Percentiles rank a stretch among this genome's conserved stretches.
Conservation (phyloP, 2,888 invertebrate genomes). For the Archaeoteleia sp. region DNA sequence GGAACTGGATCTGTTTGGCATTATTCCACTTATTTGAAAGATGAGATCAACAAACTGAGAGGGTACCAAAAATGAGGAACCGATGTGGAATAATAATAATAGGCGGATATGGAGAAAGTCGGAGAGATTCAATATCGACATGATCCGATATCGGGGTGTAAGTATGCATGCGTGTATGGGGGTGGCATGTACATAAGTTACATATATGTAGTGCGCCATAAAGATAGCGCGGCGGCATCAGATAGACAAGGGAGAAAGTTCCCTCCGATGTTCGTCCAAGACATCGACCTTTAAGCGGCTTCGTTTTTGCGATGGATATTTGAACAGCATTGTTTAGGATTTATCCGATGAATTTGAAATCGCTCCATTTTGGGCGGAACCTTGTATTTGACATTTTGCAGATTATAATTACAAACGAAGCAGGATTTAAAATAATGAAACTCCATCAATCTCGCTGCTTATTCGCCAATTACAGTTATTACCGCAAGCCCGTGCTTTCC, state of each 20-base stretch:
- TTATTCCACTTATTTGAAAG: constrained; percentile 40
- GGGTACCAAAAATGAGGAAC: constrained; percentile 49
- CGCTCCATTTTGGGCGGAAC: too few relatives aligned
- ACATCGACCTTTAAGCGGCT: constrained; percentile 32
- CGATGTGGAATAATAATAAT: constrained; percentile 53
- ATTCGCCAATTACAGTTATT: constrained; percentile 51
- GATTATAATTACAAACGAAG: constrained; percentile 30
- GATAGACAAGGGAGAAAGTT: constrained; percentile 52
- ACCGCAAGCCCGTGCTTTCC: constrained; percentile 40
- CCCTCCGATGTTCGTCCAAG: constrained; percentile 40
- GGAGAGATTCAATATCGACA: constrained; percentile 66
- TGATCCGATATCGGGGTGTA: constrained; percentile 63
- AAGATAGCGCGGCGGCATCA: constrained; percentile 64
- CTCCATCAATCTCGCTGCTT: constrained; percentile 36
- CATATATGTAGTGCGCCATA: constrained; percentile 60
- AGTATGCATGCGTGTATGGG: constrained; percentile 54
- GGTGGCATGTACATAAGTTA: constrained; percentile 50
- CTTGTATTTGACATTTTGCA: too few relatives aligned
- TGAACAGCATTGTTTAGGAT: constrained; percentile 1
- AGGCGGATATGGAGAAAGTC: constrained; percentile 19
- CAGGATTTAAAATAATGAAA: constrained; percentile 37
- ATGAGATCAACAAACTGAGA: constrained; percentile 47
- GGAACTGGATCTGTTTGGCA: constrained; percentile 27
- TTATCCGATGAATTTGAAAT: too few relatives aligned
- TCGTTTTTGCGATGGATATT: constrained; percentile 7